Conservation (phyloP, 2,797 vertebrate genomes). For the Mycteria americana region DNA sequence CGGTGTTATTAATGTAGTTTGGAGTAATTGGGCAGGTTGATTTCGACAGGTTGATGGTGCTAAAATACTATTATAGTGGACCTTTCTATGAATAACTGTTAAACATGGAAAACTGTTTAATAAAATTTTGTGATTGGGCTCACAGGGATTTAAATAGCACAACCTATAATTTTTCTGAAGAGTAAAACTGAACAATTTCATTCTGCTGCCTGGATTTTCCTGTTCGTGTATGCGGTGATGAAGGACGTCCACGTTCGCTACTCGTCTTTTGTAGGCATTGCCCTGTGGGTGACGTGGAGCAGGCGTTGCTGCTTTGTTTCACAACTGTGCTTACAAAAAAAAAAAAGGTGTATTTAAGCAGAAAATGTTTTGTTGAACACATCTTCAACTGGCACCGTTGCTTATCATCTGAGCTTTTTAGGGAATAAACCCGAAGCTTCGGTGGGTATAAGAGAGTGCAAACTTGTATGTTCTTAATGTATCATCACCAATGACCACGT, state of each 20-base stretch:
- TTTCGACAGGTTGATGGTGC: slow-evolving; percentile 80
- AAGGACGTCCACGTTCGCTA: not conserved
- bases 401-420: not conserved
- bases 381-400: not conserved
- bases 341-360: not conserved
- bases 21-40: slow-evolving; percentile 80
- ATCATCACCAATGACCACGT: not conserved
- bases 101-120: slow-evolving; percentile 69
- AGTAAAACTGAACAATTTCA: not conserved
- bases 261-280: not conserved
- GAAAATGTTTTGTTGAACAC: not conserved
- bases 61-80: slow-evolving; percentile 78
- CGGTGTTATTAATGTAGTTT: slow-evolving; percentile 76
- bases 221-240: not conserved
- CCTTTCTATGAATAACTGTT: slow-evolving; percentile 70
- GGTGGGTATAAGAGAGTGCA: too few species aligned
- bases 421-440: not conserved
- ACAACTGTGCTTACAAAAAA: not conserved
- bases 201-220: not conserved
- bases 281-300: not conserved
- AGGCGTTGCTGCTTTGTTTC: not conserved
- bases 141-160: slow-evolving; percentile 52
- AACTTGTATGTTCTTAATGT: not conserved
- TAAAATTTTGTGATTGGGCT: slow-evolving; percentile 70
- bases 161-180: not conserved